phyloP scores from a whole-genome alignment of 2,113 vertebrate species.

The Mustela lutreola region DNA sequence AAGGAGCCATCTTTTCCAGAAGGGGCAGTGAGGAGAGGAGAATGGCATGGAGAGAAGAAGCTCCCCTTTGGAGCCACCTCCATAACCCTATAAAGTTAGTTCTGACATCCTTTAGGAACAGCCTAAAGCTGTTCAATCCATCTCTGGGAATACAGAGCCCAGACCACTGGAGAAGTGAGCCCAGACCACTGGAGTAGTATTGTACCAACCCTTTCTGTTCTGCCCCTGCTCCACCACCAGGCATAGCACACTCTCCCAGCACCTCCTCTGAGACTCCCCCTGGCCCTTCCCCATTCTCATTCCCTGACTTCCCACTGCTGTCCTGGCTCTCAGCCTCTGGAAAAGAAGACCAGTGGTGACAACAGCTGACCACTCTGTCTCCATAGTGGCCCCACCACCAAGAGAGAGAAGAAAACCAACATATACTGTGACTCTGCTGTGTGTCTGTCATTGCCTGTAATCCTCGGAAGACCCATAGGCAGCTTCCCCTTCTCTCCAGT shows the following conservation, averaged over 20 bases:
- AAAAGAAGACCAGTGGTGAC: background rate
- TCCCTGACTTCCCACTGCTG: background rate
- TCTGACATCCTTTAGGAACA: background rate
- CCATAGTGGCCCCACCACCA: background rate
- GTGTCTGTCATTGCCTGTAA: fast-evolving
- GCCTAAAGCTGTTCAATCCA: background rate
- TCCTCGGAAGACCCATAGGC: background rate
- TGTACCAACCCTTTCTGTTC: background rate
- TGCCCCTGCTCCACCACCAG: fast-evolving
- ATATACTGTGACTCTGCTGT: fast-evolving
- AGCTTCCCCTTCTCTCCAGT: background rate
- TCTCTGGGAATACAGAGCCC: background rate
- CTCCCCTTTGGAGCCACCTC: background rate
- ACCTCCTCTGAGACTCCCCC: background rate
- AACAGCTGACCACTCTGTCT: no score
- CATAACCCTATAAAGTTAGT: fast-evolving
- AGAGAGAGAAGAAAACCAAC: background rate
- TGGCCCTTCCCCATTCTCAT: background rate
- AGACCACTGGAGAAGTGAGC: background rate
- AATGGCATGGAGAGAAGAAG: fast-evolving
- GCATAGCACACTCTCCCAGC: fast-evolving
- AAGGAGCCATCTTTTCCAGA: background rate
- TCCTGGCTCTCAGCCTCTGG: background rate
- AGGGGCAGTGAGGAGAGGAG: background rate
- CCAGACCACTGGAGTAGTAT: background rate